Percentiles rank a stretch among this genome's conserved stretches.
Evolutionary conservation across 2,797 vertebrate genomes (phyloP).

Genomic region (Lepilemur ruficaudatus): DNA sequence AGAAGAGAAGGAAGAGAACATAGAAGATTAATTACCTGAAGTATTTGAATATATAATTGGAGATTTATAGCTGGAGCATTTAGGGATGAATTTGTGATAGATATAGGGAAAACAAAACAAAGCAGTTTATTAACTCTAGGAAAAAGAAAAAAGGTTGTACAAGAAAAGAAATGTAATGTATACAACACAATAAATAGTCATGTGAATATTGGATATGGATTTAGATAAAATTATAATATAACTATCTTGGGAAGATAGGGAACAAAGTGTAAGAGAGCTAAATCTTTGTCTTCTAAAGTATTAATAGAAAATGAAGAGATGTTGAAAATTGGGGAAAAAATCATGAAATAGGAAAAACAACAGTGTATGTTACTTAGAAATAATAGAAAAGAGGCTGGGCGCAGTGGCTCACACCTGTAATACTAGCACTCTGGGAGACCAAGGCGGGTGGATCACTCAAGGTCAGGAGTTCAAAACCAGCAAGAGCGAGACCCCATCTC

Average conservation of each 20-base stretch:
- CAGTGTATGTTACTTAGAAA: not conserved
- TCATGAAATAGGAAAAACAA: not conserved
- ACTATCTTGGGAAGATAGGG: not conserved
- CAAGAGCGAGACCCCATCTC: too few relatives aligned
- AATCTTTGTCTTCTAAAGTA: not conserved
- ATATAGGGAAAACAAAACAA: not conserved
- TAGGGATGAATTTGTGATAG: not conserved
- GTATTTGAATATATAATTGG: not conserved
- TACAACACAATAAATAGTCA: not conserved
- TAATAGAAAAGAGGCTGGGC: too few relatives aligned
- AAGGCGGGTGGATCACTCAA: too few relatives aligned
- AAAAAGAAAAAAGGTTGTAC: not conserved
- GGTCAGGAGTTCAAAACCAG: too few relatives aligned
- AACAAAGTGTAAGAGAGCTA: not conserved
- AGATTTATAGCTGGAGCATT: not conserved
- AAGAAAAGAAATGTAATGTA: not conserved
- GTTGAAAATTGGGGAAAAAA: not conserved
- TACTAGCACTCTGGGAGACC: too few relatives aligned
- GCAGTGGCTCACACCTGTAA: too few relatives aligned
- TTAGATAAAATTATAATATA: not conserved
- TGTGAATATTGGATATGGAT: not conserved
- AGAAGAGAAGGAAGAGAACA: not conserved
- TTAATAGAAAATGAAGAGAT: not conserved
- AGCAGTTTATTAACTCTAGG: not conserved
- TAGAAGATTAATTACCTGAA: not conserved